These are phyloP conservation scores for Polyodon spathula DNA, from an alignment of 2,113 vertebrate species.

Conservation along the genomic window DNA sequence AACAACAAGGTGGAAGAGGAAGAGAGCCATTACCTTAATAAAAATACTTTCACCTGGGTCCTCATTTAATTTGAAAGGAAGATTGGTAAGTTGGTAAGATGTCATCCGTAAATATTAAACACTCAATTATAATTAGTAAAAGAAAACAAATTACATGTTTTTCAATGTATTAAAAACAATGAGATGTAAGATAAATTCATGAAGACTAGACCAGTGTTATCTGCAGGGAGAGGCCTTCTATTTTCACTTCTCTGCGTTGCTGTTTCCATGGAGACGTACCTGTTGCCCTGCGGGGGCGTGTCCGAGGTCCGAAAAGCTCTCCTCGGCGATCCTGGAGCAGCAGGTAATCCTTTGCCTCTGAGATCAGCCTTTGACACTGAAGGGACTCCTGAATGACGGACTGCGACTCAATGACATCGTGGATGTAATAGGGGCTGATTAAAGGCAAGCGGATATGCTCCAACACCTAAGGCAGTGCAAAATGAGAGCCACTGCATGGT, in stretches of 20 bases:
- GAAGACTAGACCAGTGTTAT: too few species aligned
- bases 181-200: too few species aligned
- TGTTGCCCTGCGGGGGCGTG: constrained; percentile 55
- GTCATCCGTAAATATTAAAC: too few species aligned
- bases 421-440: constrained; percentile 66
- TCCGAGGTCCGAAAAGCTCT: constrained; percentile 53
- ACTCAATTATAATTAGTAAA: too few species aligned
- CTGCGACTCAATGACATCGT: constrained; percentile 58
- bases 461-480: constrained; percentile 44
- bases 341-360: constrained; percentile 66
- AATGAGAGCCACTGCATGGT: background rate
- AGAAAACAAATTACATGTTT: too few species aligned
- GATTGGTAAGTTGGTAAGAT: too few species aligned
- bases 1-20: background rate
- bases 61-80: too few species aligned
- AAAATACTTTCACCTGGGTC: too few species aligned
- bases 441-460: constrained; percentile 61
- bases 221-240: too few species aligned
- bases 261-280: constrained; percentile 31
- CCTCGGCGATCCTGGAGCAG: constrained; percentile 63
- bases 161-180: too few species aligned
- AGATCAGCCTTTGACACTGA: constrained; percentile 59
- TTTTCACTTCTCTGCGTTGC: too few species aligned
- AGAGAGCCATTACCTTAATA: constrained; percentile 4
- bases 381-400: constrained; percentile 57